Base-by-base conservation (phyloP, 2,797 vertebrate species). In the Rhadinocentrus ornatus region DNA sequence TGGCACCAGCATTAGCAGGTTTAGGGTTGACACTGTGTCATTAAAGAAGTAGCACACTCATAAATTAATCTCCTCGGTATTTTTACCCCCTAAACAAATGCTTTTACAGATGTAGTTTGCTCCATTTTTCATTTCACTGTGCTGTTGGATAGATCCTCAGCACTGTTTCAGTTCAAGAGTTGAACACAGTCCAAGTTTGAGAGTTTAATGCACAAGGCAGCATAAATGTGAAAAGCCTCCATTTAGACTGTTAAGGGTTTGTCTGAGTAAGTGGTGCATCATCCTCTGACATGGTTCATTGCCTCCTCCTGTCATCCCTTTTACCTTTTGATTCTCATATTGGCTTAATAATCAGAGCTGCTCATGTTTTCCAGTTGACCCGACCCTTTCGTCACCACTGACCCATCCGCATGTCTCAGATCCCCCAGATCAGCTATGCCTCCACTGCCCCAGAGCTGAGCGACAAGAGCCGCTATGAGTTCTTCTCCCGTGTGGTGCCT, bases 371-470 rank as follows among this genome's bases (percentile, higher is more conserved):
- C 72, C 37, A 69, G 68, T 86, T 73, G 76, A 78, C 74, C 50
- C 0, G 0, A 67, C 57, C 52, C 56, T 83, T 84, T 82, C 7
- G 29, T 82, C 57, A 76, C 64, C 37, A 13, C 61, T 78, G 74
- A 86, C 71, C 77, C 62, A 34, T 68, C 52, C 35, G 2, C 73
- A 41, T 83, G 55, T 69, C 73, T 66, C 89, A 98, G 96, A 96
- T 98, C 62, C 97, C 97, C 1, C 97, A 98, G 93, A 97, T 98
- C 92, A 97, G 96, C 88, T 97, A 98, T 0, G 96, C 97, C 53
- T 97, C 96, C 78, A 97, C 97, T 0, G 96, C 96, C 3, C 97
- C 97, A 0, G 97, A 98, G 91, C 95, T 98, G 72, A 97, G 96
- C 0, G 97, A 97, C 91, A 96, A 96, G 24, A 96, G 94, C 11